Base-by-base conservation (phyloP, 1,140 invertebrate species). In the Sogatella furcifera region DNA sequence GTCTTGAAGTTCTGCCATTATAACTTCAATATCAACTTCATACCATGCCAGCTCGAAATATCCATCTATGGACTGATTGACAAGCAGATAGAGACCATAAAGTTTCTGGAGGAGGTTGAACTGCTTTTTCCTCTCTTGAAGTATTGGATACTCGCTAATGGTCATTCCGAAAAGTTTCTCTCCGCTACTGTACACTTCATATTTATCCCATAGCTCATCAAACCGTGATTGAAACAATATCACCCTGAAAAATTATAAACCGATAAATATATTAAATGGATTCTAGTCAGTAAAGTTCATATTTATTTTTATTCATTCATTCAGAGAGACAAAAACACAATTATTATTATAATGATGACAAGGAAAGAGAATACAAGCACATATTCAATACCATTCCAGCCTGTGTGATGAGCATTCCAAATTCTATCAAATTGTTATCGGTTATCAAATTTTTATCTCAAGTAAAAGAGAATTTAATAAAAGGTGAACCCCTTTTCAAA, bases 11-110 rank as follows among this genome's bases (percentile, higher is more conserved):
- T 94, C 89, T 8, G 78, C 72, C 55, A 84, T 86, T 56, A 95
- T 93, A 55, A 80, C 78, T 65, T 92, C 89, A 63, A 89, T 90
- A 70, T 94, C 85, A 60, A 95, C 83, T 59, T 90, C 86, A 6
- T 77, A 72, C 91, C 91, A 95, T 1, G 83, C 78, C 54, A 91
- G 85, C 68, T 92, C 88, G 68, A 82, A 91, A 69, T 93, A 94
- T 1, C 86, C 85, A 67, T 92, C 85, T 13, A 95, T 87, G 6
- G 85, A 84, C 62, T 86, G 84, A 73, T 90, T 85, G 2, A 95
- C 91, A 68, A 84, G 74, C 21, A 85, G 70, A 74, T 93, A 95
- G 19, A 95, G 74, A 0, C 75, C 72, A 62, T 86, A 95, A 57
- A 95, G 73, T 70, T 92, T 91, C 72, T 89, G 89, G 3, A 95